Base-by-base conservation (phyloP, 2,113 vertebrate species). In the Merops nubicus region DNA sequence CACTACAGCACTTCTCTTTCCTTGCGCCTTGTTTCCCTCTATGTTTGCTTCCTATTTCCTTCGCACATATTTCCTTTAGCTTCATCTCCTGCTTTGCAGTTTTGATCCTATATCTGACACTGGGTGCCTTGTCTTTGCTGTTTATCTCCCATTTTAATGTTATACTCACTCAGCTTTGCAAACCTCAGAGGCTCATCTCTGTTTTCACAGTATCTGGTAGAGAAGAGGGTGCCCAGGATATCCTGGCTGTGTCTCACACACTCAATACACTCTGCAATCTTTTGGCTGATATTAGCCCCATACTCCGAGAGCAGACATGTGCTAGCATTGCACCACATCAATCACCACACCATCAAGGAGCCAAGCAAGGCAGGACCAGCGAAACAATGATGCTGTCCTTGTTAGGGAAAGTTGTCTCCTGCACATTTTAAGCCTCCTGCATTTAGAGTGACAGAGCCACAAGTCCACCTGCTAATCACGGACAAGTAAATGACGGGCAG, bases 261-360 rank as follows among this genome's bases (percentile, higher is more conserved):
- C n/a, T 31, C 54, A 54, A 81, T 2, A 13, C 42, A 21, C 36
- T 36, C 54, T 29, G 59, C 26, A 65, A 25, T 34, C 43, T 68
- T 89, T 64, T 14, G 76, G 69, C 38, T 4, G 2, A 3, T 36
- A 19, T 23, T 26, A 76, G 45, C 40, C 78, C 67, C 22, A 1
- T 2, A 5, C 7, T 25, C 42, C 2, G 2, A 23, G n/a, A n/a
- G n/a, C n/a, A n/a, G n/a, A n/a, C 68, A 51, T 0, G 0, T 9
- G 65, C 53, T 21, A 45, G 36, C 56, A 25, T 1, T 2, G 73
- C 1, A 3, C 43, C 9, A 3, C 65, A 38, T 38, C 82, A 9
- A 18, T 8, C 81, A 36, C 54, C 40, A 5, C 50, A 12, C 38
- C 6, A 2, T 31, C 63, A 50, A 0, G 6, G 25, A 89, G 70